A percentile compares a stretch with the other conserved stretches of the same genome.
Evolutionary conservation across 1,140 invertebrate genomes (phyloP).

Genomic region (Anthonomus grandis): DNA sequence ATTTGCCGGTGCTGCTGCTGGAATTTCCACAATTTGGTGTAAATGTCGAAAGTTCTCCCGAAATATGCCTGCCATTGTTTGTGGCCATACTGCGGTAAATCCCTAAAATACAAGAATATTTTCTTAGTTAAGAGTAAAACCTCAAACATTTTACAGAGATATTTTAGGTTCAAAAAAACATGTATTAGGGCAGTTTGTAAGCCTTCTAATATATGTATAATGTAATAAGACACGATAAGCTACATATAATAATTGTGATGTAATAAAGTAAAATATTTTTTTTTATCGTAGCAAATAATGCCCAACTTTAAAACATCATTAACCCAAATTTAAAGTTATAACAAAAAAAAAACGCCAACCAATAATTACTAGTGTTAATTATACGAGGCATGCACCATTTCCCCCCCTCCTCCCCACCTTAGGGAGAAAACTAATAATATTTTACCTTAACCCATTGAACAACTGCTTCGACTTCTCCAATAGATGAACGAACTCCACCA

Average conservation of each 20-base stretch:
- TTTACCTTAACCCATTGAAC: conserved; percentile 90
- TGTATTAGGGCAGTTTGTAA: too few species aligned
- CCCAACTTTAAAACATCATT: not conserved
- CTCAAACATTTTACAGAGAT: too few species aligned
- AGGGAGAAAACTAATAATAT: not conserved
- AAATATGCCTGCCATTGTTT: conserved; percentile 99
- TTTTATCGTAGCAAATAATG: too few species aligned
- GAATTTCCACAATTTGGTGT: conserved; percentile 98
- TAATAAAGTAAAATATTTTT: not conserved
- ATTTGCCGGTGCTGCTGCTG: conserved; percentile 94
- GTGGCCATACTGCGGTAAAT: conserved; percentile 94
- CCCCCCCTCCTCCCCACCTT: too few species aligned
- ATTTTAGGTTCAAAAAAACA: too few species aligned
- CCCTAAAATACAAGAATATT: conserved; percentile 56
- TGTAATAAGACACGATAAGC: too few species aligned
- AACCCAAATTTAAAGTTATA: too few species aligned
- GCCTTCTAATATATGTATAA: too few species aligned
- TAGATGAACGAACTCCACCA: conserved; percentile 94
- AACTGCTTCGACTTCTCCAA: conserved; percentile 97
- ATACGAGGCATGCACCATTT: not conserved
- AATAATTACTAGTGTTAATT: not conserved
- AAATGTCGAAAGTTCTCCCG: conserved; percentile 95
- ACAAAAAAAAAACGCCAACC: not conserved
- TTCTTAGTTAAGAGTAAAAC: too few species aligned
- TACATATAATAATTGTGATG: too few species aligned